Evolutionary conservation across 2,888 invertebrate genomes (phyloP), one percentile per base, ranked within the genome.

Genomic region (Tubulanus polymorphus): DNA sequence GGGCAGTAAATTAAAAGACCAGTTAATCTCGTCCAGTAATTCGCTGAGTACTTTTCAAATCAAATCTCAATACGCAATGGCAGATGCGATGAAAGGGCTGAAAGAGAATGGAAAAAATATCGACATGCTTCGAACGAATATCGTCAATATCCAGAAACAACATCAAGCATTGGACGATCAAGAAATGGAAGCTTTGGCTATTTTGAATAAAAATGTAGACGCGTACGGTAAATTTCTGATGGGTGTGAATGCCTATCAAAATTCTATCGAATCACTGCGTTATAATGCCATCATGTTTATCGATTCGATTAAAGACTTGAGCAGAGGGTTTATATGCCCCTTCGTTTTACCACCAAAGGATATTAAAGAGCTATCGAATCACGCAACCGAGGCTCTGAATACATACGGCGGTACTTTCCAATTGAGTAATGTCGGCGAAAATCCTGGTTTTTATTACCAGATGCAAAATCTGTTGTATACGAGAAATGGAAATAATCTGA

Each of bases 391-490:
- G 18, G 41, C 41, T 15, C 15, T 41, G 15, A 41, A 41, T 5
- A 15, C 5, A 15, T 41, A 41, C 41, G 15, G 41, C 41, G 41
- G 41, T 15, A 41, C 41, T 8, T 41, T 41, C 15, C 20, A 41
- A 15, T 41, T 41, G 41, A 41, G 41, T 23, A 41, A 41, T 41
- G 15, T 5, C 41, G 41, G 15, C 23, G 41, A 41, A 8, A 41
- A 41, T 41, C 41, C 41, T 5, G 41, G 41, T 41, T 41, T 41
- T 15, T 41, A 41, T 41, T 41, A 41, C 41, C 41, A 41, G 15
- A 41, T 41, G 41, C 41, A 41, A 41, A 41, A 41, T 15, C 41
- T 41, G 41, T 41, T 41, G 41, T 41, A 41, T 15, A 41, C 41
- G 15, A 41, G 41, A 41, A 41, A 41, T 15, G 41, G 41, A 5